Percentiles rank a stretch among this genome's conserved stretches.
Conservation (phyloP, 2,797 vertebrate species). For the Phyllotis vaccarum region DNA sequence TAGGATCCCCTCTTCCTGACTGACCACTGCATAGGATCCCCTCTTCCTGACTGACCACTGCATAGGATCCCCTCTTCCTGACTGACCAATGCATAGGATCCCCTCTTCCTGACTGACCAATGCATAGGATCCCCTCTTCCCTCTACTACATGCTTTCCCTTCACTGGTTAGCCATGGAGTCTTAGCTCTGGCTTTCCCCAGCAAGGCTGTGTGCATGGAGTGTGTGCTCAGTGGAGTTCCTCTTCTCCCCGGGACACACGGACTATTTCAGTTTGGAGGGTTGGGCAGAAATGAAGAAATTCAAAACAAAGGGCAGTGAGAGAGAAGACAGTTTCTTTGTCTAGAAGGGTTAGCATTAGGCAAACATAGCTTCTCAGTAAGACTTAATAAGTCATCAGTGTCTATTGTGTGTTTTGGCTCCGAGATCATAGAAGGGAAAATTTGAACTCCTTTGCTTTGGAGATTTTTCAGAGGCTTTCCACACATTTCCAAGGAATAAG, state of each 20-base stretch:
- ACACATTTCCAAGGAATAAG: neutral
- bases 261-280: neutral
- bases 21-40: no score
- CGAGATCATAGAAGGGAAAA: neutral
- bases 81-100: no score
- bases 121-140: no score
- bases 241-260: neutral
- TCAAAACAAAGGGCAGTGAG: slow-evolving; percentile 10
- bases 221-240: neutral
- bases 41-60: no score
- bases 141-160: neutral
- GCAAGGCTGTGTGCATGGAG: neutral
- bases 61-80: no score
- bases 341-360: neutral
- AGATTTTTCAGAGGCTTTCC: neutral
- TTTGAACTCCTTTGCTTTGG: neutral
- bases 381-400: neutral
- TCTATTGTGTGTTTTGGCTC: slow-evolving; percentile 16
- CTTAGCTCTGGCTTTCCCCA: neutral
- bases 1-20: no score
- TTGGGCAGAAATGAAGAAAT: neutral
- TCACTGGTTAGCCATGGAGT: neutral
- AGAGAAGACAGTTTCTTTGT: neutral
- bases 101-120: no score
- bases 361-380: neutral